phyloP scores from a whole-genome alignment of 2,797 vertebrate species.

The Microctenopoma stevenorrisi region DNA sequence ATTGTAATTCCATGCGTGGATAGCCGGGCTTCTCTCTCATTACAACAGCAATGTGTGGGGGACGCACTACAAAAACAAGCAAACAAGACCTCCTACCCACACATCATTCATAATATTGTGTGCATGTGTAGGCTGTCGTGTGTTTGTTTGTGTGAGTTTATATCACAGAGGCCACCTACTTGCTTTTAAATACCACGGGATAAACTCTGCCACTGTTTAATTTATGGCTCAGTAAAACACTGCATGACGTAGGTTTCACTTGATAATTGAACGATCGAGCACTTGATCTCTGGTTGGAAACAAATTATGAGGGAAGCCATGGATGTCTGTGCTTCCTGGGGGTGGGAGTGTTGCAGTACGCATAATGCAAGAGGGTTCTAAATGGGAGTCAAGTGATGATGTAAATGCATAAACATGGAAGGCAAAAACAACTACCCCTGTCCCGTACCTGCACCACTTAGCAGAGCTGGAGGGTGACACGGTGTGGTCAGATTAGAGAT shows the following conservation, averaged over 20 bases:
- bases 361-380: conserved; percentile 41
- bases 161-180: conserved; percentile 38
- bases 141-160: conserved; percentile 32
- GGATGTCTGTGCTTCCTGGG: conserved; percentile 21
- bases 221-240: conserved; percentile 40
- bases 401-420: conserved; percentile 51
- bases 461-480: conserved; percentile 36
- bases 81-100: conserved; percentile 71
- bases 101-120: conserved; percentile 71
- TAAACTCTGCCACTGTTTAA: conserved; percentile 44
- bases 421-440: not conserved
- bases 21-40: conserved; percentile 64
- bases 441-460: conserved; percentile 3
- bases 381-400: conserved; percentile 60
- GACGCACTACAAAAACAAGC: conserved; percentile 62
- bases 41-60: conserved; percentile 57
- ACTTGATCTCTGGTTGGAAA: conserved; percentile 64
- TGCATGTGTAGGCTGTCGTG: conserved; percentile 36
- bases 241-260: conserved; percentile 48
- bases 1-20: conserved; percentile 67
- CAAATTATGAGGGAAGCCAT: conserved; percentile 35
- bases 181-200: conserved; percentile 29
- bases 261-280: conserved; percentile 51
- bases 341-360: conserved; percentile 22
- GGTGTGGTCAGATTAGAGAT: conserved; percentile 1